Base-by-base conservation (phyloP, 2,113 vertebrate species). In the Diphyllodes magnificus region DNA sequence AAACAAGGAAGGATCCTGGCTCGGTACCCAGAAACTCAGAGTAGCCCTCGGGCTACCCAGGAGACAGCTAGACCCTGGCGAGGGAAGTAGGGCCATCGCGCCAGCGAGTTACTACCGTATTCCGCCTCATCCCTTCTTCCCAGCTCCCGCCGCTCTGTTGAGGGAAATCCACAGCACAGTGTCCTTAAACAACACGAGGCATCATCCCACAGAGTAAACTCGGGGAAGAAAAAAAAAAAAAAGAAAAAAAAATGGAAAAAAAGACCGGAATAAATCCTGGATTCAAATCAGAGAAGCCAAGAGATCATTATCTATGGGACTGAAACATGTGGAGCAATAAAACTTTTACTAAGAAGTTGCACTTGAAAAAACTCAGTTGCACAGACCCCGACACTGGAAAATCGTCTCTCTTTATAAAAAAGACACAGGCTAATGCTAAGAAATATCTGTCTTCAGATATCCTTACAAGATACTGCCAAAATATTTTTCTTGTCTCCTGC, bases 21-120 rank as follows among this genome's bases (percentile, higher is more conserved):
- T 8, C 4, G 25, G 30, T 13, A 12, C 7, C 21, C 57, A 56
- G 56, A 19, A 70, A 20, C 10, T 14, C 30, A 0, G 18, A 57
- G 37, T 0, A 49, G 35, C 45, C 20, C 31, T 35, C 2, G 9
- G 57, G 71, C 18, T 27, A 21, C 45, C 44, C 22, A 7, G 53
- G 22, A 37, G 44, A 4, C 11, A 24, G n/a, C 35, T 0, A 3
- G 37, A 33, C 11, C 10, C 28, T 10, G 7, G 11, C 11, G 6
- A 35, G 21, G 50, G 64, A 20, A 31, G 18, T 0, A 1, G 3
- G 7, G 24, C 30, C 30, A 11, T 7, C 6, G 6, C 4, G 15
- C 70, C 66, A 4, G 1, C 1, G 3, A 8, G 39, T 6, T 45
- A 3, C 2, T 14, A 2, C 31, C 22, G 3, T 2, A 0, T 9